phyloP scores from a whole-genome alignment of 2,888 invertebrate genomes.

The Lasiommata megera region DNA sequence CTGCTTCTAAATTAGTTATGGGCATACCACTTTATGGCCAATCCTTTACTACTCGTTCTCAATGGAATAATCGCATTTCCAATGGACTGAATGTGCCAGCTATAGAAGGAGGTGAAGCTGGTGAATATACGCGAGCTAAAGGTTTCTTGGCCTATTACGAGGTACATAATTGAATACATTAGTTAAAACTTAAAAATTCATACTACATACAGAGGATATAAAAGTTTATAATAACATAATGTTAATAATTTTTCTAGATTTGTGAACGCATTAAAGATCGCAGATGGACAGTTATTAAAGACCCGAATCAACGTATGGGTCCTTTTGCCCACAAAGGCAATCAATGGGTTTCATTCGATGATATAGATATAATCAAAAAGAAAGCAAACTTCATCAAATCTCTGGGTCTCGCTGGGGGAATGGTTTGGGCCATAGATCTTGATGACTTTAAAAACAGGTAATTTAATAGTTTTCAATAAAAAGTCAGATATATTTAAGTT shows the following conservation, averaged over 20 bases:
- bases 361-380: conserved; percentile 87
- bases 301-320: conserved; percentile 89
- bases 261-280: conserved; percentile 89
- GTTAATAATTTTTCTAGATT: conserved; percentile 73
- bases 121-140: conserved; percentile 91
- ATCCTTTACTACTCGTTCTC: conserved; percentile 85
- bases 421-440: conserved; percentile 95
- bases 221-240: not conserved
- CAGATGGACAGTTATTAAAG: conserved; percentile 91
- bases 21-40: conserved; percentile 95
- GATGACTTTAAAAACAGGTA: conserved; percentile 90
- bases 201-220: not conserved
- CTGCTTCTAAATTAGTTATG: conserved; percentile 90
- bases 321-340: conserved; percentile 93
- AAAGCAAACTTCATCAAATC: conserved; percentile 90
- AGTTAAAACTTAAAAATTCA: not conserved
- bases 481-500: not conserved
- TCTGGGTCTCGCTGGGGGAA: conserved; percentile 91
- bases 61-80: conserved; percentile 56
- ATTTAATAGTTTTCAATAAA: not conserved
- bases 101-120: conserved; percentile 89
- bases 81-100: conserved; percentile 88
- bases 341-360: conserved; percentile 96
- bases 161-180: conserved; percentile 54
- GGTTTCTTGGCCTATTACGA: conserved; percentile 95